Evolutionary conservation across 2,888 invertebrate genomes (phyloP).

Genomic region (Nephrotoma guestfalica): DNA sequence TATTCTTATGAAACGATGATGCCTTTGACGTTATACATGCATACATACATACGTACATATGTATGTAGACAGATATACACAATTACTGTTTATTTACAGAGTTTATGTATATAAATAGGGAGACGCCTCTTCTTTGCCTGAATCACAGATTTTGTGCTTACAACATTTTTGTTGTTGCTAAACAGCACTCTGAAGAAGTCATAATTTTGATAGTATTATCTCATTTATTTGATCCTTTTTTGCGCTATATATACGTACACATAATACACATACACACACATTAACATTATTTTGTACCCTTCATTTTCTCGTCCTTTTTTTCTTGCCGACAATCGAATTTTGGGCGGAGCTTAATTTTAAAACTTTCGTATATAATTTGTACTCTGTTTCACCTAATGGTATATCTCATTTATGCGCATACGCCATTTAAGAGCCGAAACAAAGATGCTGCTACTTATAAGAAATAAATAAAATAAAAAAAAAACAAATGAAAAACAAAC

Average conservation of each 20-base stretch:
- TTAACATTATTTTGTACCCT: background rate
- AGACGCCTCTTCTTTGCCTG: background rate
- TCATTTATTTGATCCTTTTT: background rate
- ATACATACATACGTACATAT: background rate
- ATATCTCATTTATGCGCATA: background rate
- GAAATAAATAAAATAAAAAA: background rate
- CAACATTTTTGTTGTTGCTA: background rate
- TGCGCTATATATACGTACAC: background rate
- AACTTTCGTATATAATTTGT: background rate
- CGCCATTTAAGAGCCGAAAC: background rate
- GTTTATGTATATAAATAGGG: background rate
- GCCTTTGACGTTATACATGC: background rate
- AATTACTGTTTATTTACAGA: background rate
- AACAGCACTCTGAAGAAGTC: background rate
- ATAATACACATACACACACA: background rate
- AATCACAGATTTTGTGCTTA: background rate
- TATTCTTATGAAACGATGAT: background rate
- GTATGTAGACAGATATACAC: background rate
- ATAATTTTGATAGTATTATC: background rate
- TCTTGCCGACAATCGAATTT: background rate
- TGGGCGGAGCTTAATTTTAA: background rate
- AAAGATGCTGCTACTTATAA: background rate
- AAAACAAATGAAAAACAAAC: background rate
- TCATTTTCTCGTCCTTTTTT: background rate
- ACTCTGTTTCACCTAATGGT: background rate